Conservation (phyloP, 35 echinoderm and acorn worm species). For the Ophioderma brevispina region DNA sequence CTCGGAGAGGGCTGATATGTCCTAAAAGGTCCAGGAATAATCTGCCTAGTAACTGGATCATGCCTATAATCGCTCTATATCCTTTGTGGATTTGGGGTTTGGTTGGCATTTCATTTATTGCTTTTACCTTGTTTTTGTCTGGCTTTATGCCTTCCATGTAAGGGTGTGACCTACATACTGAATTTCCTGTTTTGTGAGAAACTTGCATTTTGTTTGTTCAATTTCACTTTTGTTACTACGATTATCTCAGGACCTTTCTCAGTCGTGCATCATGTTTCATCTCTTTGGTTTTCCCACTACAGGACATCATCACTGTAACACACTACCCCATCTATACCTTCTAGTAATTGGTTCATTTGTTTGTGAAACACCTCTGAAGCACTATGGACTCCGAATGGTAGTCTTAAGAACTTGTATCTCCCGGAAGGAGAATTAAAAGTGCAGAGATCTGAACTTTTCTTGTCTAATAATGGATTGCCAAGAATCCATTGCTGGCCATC, state of each 20-base stretch:
- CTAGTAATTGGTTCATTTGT: conserved; percentile 38
- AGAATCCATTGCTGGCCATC: conserved; percentile 72
- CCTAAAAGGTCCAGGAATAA: conserved; percentile 43
- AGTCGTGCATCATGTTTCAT: conserved; percentile 36
- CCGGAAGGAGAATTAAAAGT: conserved; percentile 71
- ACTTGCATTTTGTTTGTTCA: conserved; percentile 34
- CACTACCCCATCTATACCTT: conserved; percentile 19
- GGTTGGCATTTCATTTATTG: conserved; percentile 37
- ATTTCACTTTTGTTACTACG: conserved; percentile 27
- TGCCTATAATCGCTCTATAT: conserved; percentile 47
- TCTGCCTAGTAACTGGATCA: conserved; percentile 26
- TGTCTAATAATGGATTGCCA: conserved; percentile 56
- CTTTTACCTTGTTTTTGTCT: conserved; percentile 38
- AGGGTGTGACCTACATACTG: conserved; percentile 34
- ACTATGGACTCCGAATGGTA: conserved; percentile 68
- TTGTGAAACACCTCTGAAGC: conserved; percentile 62
- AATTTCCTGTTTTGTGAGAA: conserved; percentile 32
- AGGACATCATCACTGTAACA: conserved; percentile 48
- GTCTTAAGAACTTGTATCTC: conserved; percentile 56
- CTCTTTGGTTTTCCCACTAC: conserved; percentile 29
- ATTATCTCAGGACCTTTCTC: not conserved
- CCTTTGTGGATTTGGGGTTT: conserved; percentile 26
- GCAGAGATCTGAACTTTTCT: conserved; percentile 53
- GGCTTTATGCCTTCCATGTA: conserved; percentile 36
- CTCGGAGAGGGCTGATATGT: not conserved